phyloP scores from a whole-genome alignment of 2,888 invertebrate genomes.

The Suillia variegata region DNA sequence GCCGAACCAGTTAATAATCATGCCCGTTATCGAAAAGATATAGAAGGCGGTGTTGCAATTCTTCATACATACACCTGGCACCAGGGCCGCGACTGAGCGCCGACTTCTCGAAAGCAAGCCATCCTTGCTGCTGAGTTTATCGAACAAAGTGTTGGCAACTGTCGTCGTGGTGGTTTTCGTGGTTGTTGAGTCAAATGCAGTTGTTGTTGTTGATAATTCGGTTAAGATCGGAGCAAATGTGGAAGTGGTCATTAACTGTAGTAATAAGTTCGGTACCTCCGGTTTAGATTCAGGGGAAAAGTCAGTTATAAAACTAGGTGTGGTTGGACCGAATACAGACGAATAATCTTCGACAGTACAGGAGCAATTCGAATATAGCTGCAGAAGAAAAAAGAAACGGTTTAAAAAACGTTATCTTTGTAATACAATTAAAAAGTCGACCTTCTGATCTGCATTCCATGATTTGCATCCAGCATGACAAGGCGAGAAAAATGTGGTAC shows the following conservation, averaged over 20 bases:
- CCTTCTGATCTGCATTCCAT: conserved; percentile 46
- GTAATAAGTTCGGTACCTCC: not conserved
- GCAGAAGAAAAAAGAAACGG: no score
- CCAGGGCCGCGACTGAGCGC: conserved; percentile 21
- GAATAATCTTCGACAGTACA: conserved; percentile 24
- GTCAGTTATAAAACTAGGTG: conserved; percentile 1
- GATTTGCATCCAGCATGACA: conserved; percentile 74
- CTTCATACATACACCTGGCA: conserved; percentile 62
- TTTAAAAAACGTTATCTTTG: no score
- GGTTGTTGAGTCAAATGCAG: not conserved
- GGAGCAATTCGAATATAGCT: conserved; percentile 51
- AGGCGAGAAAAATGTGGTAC: conserved; percentile 72
- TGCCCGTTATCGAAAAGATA: conserved; percentile 63
- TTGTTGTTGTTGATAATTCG: conserved; percentile 6
- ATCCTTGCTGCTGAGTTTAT: conserved; percentile 14
- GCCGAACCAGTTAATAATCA: conserved; percentile 66
- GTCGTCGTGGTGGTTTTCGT: not conserved
- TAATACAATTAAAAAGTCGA: conserved; percentile 15
- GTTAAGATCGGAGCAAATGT: no score
- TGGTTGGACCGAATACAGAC: not conserved
- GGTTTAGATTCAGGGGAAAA: no score
- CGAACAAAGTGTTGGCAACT: no score
- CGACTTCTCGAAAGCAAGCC: conserved; percentile 14
- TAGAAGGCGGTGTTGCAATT: conserved; percentile 63
- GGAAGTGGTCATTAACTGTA: not conserved